phyloP scores from a whole-genome alignment of 1,140 invertebrate genomes.

The Tetramorium parvispinum region DNA sequence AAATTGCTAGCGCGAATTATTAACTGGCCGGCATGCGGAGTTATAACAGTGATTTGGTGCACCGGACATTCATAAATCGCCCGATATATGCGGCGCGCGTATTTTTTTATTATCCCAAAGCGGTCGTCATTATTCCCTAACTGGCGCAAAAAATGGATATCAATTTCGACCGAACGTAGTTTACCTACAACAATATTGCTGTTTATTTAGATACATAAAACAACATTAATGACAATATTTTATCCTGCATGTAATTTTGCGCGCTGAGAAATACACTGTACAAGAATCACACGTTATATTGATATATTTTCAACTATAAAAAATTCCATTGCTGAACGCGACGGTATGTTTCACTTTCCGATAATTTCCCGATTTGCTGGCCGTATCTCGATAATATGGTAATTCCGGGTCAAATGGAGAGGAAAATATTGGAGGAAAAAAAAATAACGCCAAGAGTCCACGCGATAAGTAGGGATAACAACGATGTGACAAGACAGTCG shows the following conservation, averaged over 20 bases:
- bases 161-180: constrained; percentile 31
- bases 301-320: neutral
- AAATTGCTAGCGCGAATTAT: constrained; percentile 56
- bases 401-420: neutral
- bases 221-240: constrained; percentile 29
- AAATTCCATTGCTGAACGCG: neutral
- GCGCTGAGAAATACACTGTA: neutral
- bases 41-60: constrained; percentile 50
- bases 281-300: neutral
- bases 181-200: neutral
- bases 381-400: neutral
- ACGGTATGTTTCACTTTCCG: neutral
- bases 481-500: constrained; percentile 20
- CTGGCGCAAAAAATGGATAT: constrained; percentile 45
- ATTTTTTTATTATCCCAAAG: constrained; percentile 62
- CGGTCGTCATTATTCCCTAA: constrained; percentile 59
- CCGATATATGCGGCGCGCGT: neutral
- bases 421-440: neutral
- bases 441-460: neutral
- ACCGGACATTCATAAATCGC: constrained; percentile 54
- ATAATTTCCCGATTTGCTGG: neutral
- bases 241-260: constrained; percentile 6
- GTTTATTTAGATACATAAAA: constrained; percentile 25
- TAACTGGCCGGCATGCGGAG: constrained; percentile 14
- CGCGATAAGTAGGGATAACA: constrained; percentile 34